Evolutionary conservation across 2,113 vertebrate genomes (phyloP).

Genomic region (Siniperca knerii): DNA sequence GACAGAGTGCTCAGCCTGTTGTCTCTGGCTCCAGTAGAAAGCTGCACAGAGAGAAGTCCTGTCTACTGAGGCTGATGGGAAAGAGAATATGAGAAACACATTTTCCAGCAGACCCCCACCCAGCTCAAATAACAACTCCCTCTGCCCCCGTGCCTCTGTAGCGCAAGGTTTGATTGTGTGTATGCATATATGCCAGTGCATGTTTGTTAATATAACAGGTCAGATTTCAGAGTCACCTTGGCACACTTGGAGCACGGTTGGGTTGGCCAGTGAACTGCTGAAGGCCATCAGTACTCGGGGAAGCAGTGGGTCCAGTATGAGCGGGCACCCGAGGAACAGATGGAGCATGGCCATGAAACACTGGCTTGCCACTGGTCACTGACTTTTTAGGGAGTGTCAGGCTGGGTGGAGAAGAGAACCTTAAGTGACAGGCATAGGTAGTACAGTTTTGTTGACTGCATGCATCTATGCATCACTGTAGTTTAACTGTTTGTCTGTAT

Average conservation of each 20-base stretch:
- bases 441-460: not conserved
- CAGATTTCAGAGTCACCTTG: constrained; percentile 84
- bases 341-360: constrained; percentile 81
- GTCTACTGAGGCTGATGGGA: constrained; percentile 76
- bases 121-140: constrained; percentile 82
- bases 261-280: constrained; percentile 83
- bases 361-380: constrained; percentile 66
- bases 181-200: constrained; percentile 22
- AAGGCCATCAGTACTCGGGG: constrained; percentile 74
- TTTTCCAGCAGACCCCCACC: constrained; percentile 85
- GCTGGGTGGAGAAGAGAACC: constrained; percentile 50
- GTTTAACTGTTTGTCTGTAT: not conserved
- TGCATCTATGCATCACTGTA: not conserved
- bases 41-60: constrained; percentile 68
- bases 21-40: constrained; percentile 78
- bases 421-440: not conserved
- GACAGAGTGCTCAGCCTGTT: constrained; percentile 69
- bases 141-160: constrained; percentile 52
- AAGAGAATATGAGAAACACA: constrained; percentile 85
- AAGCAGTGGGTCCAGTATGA: constrained; percentile 76
- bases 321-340: constrained; percentile 82
- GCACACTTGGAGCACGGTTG: constrained; percentile 85
- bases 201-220: constrained; percentile 6
- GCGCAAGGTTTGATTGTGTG: constrained; percentile 42
- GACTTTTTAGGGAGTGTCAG: constrained; percentile 82